Base-by-base conservation (phyloP, 1,140 invertebrate genomes). In the Meloidogyne chitwoodi region DNA sequence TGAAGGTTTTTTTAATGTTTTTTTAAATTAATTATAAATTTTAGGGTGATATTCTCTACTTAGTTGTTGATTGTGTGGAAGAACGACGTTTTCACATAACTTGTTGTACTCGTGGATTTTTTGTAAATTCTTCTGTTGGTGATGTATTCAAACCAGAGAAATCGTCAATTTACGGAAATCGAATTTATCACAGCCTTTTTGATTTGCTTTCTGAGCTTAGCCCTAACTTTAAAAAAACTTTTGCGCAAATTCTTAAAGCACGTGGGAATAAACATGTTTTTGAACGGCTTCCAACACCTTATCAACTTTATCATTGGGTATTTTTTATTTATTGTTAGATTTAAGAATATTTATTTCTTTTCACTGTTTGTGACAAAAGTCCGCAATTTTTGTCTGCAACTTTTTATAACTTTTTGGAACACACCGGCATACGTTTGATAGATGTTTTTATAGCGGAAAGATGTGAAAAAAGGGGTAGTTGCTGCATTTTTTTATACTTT, bases 201-300 rank as follows among this genome's bases (percentile, higher is more conserved):
- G 78, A 79, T 31, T 68, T 79, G 44, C 68, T 79, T n/a, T 73
- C 78, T 16, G 78, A 80, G 14, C 31, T 79, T 24, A 80, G 78
- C 22, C 70, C 70, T 22, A 68, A 80, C 26, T 79, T 79, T n/a
- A 62, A 68, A 48, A 80, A 79, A 64, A 67, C 68, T n/a, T 69
- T 80, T 8, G 22, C 79, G 1, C 68, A 75, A 41, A 41, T 79
- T 44, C 26, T 80, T 11, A 79, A 79, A 61, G 10, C 62, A 22
- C 71, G 78, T 14, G 44, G 38, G 31, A 71, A 80, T 3, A 73
- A 74, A 29, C 78, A 79, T 31, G 41, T 80, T 4, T 80, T 73
- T 24, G 78, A 79, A 44, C 78, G 78, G 22, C 65, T 79, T 16
- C 78, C 78, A 8, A 76, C 78, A 12, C 78, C 78, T 4, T 79